phyloP scores from a whole-genome alignment of 2,113 vertebrate genomes.

The Nannospalax galili region DNA sequence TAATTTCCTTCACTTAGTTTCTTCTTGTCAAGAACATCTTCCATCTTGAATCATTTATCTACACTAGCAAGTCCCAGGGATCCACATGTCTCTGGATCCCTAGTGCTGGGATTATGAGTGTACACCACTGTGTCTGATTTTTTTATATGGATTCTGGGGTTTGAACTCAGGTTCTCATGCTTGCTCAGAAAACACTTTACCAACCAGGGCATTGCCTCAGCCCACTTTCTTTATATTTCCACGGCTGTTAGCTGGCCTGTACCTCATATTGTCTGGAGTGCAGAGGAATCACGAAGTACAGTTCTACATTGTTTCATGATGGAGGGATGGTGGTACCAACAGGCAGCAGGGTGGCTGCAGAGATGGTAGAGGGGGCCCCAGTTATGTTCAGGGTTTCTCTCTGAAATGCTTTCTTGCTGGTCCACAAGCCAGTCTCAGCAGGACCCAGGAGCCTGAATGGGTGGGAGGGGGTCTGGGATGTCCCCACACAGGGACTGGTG shows the following conservation, averaged over 20 bases:
- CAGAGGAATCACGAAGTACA: background rate
- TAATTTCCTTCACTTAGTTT: background rate
- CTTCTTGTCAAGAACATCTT: background rate
- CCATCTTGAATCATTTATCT: no score
- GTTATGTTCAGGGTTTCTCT: rapidly evolving
- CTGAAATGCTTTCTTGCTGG: background rate
- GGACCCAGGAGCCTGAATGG: background rate
- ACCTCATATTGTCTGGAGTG: background rate
- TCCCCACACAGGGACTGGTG: background rate
- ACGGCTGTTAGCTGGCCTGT: background rate
- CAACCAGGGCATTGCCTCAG: background rate
- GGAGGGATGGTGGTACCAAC: background rate
- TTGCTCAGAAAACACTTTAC: background rate
- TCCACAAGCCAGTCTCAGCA: background rate
- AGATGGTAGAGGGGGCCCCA: background rate
- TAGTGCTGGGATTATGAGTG: background rate
- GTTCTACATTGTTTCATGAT: background rate
- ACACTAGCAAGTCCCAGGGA: no score
- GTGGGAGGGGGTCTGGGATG: background rate
- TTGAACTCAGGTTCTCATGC: background rate
- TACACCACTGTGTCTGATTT: background rate
- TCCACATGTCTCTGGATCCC: background rate
- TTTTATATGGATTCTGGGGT: background rate
- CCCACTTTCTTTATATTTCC: no score
- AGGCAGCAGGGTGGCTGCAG: background rate